phyloP scores from a whole-genome alignment of 2,888 invertebrate genomes.

The Pocota personata region DNA sequence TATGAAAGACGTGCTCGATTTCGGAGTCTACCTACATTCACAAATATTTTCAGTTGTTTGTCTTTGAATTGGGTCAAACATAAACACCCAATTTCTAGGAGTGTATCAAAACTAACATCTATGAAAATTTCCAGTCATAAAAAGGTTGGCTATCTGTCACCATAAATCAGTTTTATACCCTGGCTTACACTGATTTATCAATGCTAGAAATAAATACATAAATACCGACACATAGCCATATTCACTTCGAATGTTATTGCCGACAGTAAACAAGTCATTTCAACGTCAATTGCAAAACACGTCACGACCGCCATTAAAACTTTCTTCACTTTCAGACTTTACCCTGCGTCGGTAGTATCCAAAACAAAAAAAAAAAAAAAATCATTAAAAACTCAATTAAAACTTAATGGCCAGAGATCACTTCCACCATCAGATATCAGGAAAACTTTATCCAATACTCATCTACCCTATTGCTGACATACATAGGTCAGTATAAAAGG shows the following conservation, averaged over 20 bases:
- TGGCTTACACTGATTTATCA: no score
- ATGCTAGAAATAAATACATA: no score
- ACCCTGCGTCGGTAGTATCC: neutral
- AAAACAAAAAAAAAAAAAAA: neutral
- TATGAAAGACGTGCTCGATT: no score
- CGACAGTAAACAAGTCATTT: neutral
- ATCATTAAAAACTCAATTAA: slow-evolving; percentile 59
- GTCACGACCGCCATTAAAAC: neutral
- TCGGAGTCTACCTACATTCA: no score
- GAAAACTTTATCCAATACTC: neutral
- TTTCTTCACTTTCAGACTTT: neutral
- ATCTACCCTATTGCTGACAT: neutral
- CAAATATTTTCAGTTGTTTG: no score
- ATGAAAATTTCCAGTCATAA: no score
- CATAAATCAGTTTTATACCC: no score
- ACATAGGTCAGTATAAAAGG: slow-evolving; percentile 2
- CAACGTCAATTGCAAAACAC: neutral
- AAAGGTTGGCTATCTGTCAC: no score
- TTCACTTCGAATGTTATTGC: neutral
- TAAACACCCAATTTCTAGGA: no score
- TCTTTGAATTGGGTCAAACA: no score
- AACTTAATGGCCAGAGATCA: slow-evolving; percentile 38
- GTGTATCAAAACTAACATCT: no score
- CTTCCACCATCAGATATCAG: slow-evolving; percentile 12
- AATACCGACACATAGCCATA: neutral